Conservation (phyloP, 2,797 vertebrate genomes). For the Anableps anableps region DNA sequence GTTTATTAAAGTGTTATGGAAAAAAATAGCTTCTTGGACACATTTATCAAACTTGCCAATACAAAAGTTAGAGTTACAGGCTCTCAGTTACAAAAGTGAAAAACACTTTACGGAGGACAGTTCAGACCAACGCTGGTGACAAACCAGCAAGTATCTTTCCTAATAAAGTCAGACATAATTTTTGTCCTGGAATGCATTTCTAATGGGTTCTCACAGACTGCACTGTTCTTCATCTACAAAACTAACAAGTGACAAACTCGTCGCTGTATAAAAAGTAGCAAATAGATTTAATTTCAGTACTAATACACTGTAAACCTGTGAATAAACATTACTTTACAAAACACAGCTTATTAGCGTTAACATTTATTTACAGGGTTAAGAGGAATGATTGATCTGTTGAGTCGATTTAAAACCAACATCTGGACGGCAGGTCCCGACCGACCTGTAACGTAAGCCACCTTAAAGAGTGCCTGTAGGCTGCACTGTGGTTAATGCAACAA, state of each 20-base stretch:
- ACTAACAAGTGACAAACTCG: constrained; percentile 26
- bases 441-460: constrained; percentile 23
- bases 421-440: constrained; percentile 4
- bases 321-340: constrained; percentile 67
- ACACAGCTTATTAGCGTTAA: constrained; percentile 59
- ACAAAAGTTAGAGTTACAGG: constrained; percentile 70
- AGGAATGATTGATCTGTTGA: constrained; percentile 61
- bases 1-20: constrained; percentile 88
- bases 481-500: neutral
- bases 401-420: constrained; percentile 26
- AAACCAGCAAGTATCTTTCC: neutral
- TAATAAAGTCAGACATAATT: neutral
- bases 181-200: constrained; percentile 38
- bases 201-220: neutral
- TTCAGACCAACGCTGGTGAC: constrained; percentile 5
- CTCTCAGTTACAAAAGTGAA: constrained; percentile 52
- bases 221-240: neutral
- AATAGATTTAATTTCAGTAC: constrained; percentile 66
- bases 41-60: constrained; percentile 78
- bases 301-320: constrained; percentile 69
- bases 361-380: constrained; percentile 43
- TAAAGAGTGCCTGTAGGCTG: neutral
- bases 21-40: constrained; percentile 77
- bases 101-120: constrained; percentile 52
- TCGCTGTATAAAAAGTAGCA: constrained; percentile 59